Conservation (phyloP, 2,113 vertebrate species). For the Mobula hypostoma region DNA sequence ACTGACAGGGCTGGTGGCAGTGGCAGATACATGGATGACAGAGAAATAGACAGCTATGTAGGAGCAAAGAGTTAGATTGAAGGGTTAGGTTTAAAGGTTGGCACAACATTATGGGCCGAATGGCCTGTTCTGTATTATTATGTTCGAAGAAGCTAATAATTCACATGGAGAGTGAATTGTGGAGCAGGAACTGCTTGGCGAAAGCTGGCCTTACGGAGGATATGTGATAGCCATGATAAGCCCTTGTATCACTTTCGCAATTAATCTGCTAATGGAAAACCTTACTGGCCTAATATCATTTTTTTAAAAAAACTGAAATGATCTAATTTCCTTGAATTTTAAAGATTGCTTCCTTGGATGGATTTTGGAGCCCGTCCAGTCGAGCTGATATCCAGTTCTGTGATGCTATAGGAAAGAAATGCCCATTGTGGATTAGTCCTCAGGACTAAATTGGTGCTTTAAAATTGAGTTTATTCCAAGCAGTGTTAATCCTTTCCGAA, state of each 20-base stretch:
- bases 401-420: constrained; percentile 26
- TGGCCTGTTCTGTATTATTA: no score
- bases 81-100: no score
- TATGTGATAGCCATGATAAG: constrained; percentile 27
- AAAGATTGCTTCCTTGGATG: constrained; percentile 13
- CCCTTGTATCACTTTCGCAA: neutral
- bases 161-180: constrained; percentile 12
- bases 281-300: neutral
- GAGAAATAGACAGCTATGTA: no score
- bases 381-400: neutral
- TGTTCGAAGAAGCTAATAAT: neutral
- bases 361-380: constrained; percentile 6
- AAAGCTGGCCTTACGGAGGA: constrained; percentile 13
- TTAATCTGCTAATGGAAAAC: neutral
- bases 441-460: neutral
- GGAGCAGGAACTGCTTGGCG: constrained; percentile 9
- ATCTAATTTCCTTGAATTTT: constrained; percentile 37
- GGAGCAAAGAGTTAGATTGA: no score
- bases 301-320: constrained; percentile 3
- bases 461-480: neutral
- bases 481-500: neutral
- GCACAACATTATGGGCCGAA: no score
- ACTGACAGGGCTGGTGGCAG: no score
- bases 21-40: no score
- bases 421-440: neutral